A percentile compares a stretch with the other conserved stretches of the same genome.
phyloP scores from a whole-genome alignment of 2,797 vertebrate genomes.

The Catostomus latipinnis region DNA sequence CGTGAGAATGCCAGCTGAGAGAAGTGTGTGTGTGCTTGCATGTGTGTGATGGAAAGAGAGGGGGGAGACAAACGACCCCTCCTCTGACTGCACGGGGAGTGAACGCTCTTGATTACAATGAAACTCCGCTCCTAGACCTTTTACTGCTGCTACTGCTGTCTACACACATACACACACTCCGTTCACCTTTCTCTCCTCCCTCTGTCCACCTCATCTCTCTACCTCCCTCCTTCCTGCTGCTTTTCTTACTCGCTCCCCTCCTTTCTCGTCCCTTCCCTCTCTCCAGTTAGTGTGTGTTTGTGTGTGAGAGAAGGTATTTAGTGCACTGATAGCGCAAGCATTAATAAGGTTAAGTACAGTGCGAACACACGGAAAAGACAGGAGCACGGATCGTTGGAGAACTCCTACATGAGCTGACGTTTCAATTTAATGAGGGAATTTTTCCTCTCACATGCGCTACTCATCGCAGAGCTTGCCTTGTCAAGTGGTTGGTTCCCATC shows the following conservation, averaged over 20 bases:
- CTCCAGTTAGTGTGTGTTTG: slow-evolving; percentile 26
- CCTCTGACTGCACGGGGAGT: slow-evolving; percentile 49
- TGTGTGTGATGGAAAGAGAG: slow-evolving; percentile 13
- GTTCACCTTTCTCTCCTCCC: slow-evolving; percentile 11
- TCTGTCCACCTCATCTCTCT: slow-evolving; percentile 2
- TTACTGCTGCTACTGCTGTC: slow-evolving; percentile 53
- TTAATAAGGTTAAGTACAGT: slow-evolving; percentile 79
- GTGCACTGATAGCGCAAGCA: slow-evolving; percentile 63
- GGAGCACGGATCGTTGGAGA: slow-evolving; percentile 27
- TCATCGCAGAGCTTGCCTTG: slow-evolving; percentile 65
- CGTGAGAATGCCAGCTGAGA: slow-evolving; percentile 1
- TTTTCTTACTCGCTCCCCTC: slow-evolving; percentile 29
- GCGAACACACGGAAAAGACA: slow-evolving; percentile 40
- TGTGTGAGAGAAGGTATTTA: slow-evolving; percentile 36
- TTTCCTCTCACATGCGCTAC: slow-evolving; percentile 17
- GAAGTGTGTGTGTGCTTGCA: slow-evolving; percentile 23
- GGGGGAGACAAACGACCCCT: slow-evolving; percentile 36
- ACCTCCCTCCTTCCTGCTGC: background rate
- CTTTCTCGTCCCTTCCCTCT: slow-evolving; percentile 3
- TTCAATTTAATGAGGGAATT: slow-evolving; percentile 57
- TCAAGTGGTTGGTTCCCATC: slow-evolving; percentile 75
- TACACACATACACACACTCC: slow-evolving; percentile 13
- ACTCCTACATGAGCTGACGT: slow-evolving; percentile 38
- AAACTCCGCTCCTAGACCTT: slow-evolving; percentile 59
- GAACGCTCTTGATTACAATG: slow-evolving; percentile 65